Evolutionary conservation across 1,140 invertebrate genomes (phyloP).

Genomic region (Nebria ingens): DNA sequence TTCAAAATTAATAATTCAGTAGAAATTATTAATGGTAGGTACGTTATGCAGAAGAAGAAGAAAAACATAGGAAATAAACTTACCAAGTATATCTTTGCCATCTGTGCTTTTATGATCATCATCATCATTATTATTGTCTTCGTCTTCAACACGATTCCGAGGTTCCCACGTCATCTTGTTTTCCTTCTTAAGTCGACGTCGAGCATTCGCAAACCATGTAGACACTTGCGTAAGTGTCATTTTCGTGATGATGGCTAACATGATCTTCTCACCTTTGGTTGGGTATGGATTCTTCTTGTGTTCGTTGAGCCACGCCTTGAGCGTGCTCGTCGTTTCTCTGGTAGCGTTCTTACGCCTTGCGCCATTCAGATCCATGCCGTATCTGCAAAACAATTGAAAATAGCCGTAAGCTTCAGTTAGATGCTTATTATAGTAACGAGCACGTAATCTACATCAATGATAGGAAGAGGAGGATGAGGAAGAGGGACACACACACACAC

Average conservation of each 20-base stretch:
- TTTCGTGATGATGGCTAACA: slow-evolving; percentile 97
- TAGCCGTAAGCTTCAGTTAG: not conserved
- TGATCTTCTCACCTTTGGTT: slow-evolving; percentile 97
- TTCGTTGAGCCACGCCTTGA: slow-evolving; percentile 97
- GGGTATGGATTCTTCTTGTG: slow-evolving; percentile 99
- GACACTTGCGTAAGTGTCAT: slow-evolving; percentile 98
- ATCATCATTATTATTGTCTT: slow-evolving; percentile 77
- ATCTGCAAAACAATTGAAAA: slow-evolving; percentile 49
- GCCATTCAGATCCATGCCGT: slow-evolving; percentile 82
- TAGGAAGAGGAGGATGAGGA: too few species aligned
- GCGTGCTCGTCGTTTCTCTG: slow-evolving; percentile 88
- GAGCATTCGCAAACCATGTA: slow-evolving; percentile 98
- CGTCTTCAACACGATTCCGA: slow-evolving; percentile 77
- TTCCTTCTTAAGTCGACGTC: slow-evolving; percentile 93
- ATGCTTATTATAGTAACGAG: not conserved
- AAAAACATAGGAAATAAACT: slow-evolving; percentile 23
- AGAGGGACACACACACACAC: too few species aligned
- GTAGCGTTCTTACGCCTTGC: slow-evolving; percentile 94
- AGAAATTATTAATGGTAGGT: not conserved
- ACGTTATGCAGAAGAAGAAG: not conserved
- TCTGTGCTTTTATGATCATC: slow-evolving; percentile 68
- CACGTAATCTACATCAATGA: not conserved
- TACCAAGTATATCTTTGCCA: slow-evolving; percentile 70
- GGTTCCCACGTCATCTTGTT: slow-evolving; percentile 99
- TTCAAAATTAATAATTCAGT: not conserved